Conservation (phyloP, 1,140 invertebrate genomes). For the Arion vulgaris region DNA sequence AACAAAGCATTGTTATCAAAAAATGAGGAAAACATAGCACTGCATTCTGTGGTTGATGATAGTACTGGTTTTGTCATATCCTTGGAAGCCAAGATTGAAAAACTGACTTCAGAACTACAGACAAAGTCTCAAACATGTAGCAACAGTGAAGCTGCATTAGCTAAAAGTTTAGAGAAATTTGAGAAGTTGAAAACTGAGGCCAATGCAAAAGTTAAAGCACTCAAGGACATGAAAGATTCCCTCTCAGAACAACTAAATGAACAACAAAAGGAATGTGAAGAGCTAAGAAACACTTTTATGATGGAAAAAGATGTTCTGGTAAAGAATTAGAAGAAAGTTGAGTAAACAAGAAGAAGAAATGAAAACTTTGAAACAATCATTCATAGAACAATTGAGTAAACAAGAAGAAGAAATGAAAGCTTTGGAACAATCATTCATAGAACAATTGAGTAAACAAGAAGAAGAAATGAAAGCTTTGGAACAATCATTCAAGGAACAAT, state of each 20-base stretch:
- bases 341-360: constrained; percentile 40
- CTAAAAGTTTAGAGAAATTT: constrained; percentile 55
- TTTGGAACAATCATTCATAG: constrained; percentile 57
- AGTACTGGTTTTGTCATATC: constrained; percentile 38
- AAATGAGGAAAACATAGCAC: constrained; percentile 50
- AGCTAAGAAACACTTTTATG: constrained; percentile 25
- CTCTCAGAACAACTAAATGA: constrained; percentile 38
- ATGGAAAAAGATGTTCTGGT: constrained; percentile 43
- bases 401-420: constrained; percentile 44
- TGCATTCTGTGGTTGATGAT: constrained; percentile 50
- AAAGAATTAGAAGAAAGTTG: constrained; percentile 37
- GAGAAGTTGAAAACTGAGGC: constrained; percentile 51
- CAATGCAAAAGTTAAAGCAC: constrained; percentile 53
- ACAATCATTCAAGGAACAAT: constrained; percentile 58
- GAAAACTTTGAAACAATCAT: constrained; percentile 52
- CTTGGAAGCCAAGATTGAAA: constrained; percentile 45
- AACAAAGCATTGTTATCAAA: constrained; percentile 47
- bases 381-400: constrained; percentile 46
- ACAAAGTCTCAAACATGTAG: constrained; percentile 28
- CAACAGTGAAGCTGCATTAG: constrained; percentile 41
- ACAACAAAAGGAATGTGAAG: constrained; percentile 43
- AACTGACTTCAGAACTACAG: constrained; percentile 42
- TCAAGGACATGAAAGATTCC: constrained; percentile 55
- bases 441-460: constrained; percentile 37
- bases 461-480: constrained; percentile 49